Evolutionary conservation across 2,888 invertebrate species (phyloP).

Genomic region (Andrena chrysosceles): DNA sequence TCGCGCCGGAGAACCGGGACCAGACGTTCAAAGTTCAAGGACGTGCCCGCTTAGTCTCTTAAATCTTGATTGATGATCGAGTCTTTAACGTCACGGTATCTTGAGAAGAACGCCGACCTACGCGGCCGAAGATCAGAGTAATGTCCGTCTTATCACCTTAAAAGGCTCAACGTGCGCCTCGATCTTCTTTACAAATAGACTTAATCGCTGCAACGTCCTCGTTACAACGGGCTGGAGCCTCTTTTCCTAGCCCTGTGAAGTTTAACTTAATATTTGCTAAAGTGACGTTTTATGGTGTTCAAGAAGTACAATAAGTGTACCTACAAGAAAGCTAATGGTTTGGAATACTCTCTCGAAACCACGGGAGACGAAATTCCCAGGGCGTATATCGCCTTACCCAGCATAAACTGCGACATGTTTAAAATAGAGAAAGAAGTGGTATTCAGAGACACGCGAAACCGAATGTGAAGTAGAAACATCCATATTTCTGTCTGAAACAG

Average conservation of each 20-base stretch:
- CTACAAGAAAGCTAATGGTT: too few species aligned
- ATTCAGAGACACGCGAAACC: slow-evolving; percentile 8
- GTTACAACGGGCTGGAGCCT: background rate
- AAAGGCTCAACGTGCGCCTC: slow-evolving; percentile 22
- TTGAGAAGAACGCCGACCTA: slow-evolving; percentile 28
- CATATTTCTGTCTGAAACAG: slow-evolving; percentile 40
- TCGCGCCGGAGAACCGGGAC: slow-evolving; percentile 14
- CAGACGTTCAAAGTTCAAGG: slow-evolving; percentile 60
- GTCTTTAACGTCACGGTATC: slow-evolving; percentile 45
- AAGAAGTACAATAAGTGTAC: too few species aligned
- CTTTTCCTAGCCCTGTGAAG: too few species aligned
- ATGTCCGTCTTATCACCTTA: slow-evolving; percentile 38
- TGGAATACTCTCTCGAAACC: too few species aligned
- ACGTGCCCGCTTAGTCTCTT: slow-evolving; percentile 49
- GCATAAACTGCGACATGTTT: slow-evolving; percentile 6
- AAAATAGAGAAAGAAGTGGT: background rate
- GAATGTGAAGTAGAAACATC: slow-evolving; percentile 34
- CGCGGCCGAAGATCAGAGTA: slow-evolving; percentile 22
- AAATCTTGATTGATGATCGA: slow-evolving; percentile 62
- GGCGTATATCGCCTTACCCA: background rate
- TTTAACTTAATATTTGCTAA: too few species aligned
- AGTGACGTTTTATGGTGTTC: too few species aligned
- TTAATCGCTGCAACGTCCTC: background rate
- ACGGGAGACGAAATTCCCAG: background rate
- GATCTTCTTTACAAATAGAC: slow-evolving; percentile 22